Evolutionary conservation across 2,113 vertebrate species (phyloP), one percentile per base, ranked within the genome.

Genomic region (Chauna torquata): DNA sequence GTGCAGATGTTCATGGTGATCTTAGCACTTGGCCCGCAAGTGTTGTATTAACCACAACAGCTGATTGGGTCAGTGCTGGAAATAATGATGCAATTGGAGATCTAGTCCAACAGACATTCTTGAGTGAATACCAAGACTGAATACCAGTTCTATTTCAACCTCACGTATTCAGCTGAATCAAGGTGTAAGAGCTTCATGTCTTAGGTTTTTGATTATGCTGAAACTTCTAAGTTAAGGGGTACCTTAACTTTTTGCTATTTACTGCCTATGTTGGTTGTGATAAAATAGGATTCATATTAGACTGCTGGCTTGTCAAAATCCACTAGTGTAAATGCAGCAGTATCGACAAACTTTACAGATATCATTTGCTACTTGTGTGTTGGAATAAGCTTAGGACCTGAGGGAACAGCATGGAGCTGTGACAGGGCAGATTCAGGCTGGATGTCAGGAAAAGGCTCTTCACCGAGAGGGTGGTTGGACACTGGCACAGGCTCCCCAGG

Each of bases 91-190:
- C 36, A 79, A 20, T 24, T 34, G 12, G 15, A 79, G 57, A 70
- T 40, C 49, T 74, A 52, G 22, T 94, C 61, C 81, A 79, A 0
- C 22, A 80, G 45, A 44, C 49, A 30, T 75, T 76, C 32, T 69
- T 36, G 52, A 84, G 69, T 32, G 52, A 68, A 83, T 77, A 4
- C 82, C 82, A 12, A 28, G 45, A 61, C 36, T 24, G 58, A 92
- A 25, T 34, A 38, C 18, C 25, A 16, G 3, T 45, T 92, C 3
- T 34, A 34, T 80, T 89, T 91, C 57, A 76, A 1, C 36, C 47
- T 11, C 6, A n/a, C 52, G 24, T 12, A 16, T 36, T 71, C 40
- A 59, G 22, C 69, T 0, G 0, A 55, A 24, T 30, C 0, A 0
- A 44, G 32, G 32, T 44, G 14, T 2, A 59, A 44, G 14, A 69